phyloP scores from a whole-genome alignment of 2,113 vertebrate species.

The Passerina amoena region DNA sequence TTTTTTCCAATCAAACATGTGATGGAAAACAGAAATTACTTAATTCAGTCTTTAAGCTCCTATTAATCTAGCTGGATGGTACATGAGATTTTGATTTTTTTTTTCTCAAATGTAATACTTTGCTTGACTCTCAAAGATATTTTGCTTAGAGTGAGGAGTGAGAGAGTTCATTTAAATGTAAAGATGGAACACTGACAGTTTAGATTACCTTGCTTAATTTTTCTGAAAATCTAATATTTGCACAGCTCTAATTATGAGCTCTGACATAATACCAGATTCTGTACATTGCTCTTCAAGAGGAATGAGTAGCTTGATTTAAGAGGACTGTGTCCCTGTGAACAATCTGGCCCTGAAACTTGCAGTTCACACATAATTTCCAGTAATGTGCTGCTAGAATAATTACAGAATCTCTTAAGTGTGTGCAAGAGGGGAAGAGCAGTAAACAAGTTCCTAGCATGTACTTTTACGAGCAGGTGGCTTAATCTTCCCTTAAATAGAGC shows the following conservation, averaged over 20 bases:
- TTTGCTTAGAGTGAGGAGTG: background rate
- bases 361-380: background rate
- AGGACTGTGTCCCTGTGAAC: background rate
- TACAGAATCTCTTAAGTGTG: background rate
- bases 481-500: conserved; percentile 66
- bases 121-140: background rate
- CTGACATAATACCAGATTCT: background rate
- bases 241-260: background rate
- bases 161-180: background rate
- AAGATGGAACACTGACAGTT: background rate
- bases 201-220: background rate
- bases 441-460: conserved; percentile 16
- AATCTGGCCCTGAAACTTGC: background rate
- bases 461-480: conserved; percentile 64
- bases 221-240: background rate
- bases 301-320: background rate
- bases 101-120: background rate
- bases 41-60: background rate
- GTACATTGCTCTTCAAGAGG: background rate
- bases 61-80: background rate
- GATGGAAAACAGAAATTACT: background rate
- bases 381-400: conserved; percentile 15
- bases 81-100: background rate
- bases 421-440: background rate
- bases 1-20: background rate